A percentile compares a stretch with the other conserved stretches of the same genome.
These are phyloP conservation scores for Spilosoma lubricipeda DNA, from an alignment of 2,888 invertebrate genomes.

Conservation along the genomic window DNA sequence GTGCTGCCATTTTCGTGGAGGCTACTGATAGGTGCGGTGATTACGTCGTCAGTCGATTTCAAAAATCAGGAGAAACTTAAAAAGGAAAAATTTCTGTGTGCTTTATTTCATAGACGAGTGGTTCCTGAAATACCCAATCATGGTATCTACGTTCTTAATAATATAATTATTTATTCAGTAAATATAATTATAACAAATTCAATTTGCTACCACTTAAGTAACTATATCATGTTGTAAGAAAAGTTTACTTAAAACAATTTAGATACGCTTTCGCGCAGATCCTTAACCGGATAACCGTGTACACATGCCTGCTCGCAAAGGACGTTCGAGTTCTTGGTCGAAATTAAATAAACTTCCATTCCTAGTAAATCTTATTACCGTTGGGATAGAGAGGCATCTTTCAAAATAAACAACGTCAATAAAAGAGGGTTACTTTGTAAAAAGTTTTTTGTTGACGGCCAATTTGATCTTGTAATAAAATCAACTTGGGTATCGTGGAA, in stretches of 20 bases:
- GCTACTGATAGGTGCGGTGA: no score
- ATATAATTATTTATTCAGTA: background rate
- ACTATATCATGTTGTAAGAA: background rate
- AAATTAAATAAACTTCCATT: slow-evolving; percentile 63
- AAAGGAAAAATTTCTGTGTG: no score
- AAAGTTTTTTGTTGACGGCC: slow-evolving; percentile 61
- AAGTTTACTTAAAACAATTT: slow-evolving; percentile 13
- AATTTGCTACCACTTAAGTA: background rate
- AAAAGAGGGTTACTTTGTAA: slow-evolving; percentile 62
- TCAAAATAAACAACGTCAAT: slow-evolving; percentile 62
- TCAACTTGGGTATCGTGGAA: slow-evolving; percentile 51
- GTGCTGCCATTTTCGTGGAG: no score
- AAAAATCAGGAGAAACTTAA: no score
- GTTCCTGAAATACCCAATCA: no score
- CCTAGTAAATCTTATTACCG: slow-evolving; percentile 66
- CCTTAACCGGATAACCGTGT: slow-evolving; percentile 18
- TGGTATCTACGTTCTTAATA: background rate
- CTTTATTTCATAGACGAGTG: no score
- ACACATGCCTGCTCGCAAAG: slow-evolving; percentile 22
- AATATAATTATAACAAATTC: background rate
- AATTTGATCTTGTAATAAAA: slow-evolving; percentile 65
- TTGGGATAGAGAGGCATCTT: slow-evolving; percentile 58
- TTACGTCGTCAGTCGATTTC: no score
- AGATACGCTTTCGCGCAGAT: slow-evolving; percentile 6
- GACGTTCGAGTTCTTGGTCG: slow-evolving; percentile 32